phyloP scores from a whole-genome alignment of 2,797 vertebrate genomes.

The Sebastes miniatus region DNA sequence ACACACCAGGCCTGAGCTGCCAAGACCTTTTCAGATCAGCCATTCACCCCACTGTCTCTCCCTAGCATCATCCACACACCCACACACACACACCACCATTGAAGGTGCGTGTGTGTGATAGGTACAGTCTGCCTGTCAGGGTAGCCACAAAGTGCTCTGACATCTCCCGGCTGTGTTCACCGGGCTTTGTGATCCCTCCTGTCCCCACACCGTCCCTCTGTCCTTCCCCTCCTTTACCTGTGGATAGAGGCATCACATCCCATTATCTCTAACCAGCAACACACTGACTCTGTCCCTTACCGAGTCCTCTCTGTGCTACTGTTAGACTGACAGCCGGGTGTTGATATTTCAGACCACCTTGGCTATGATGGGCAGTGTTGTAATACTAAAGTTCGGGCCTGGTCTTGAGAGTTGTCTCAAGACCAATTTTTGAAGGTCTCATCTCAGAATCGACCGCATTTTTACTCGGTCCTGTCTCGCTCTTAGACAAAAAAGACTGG shows the following conservation, averaged over 20 bases:
- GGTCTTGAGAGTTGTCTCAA: neutral
- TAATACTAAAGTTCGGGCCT: neutral
- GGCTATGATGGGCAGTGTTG: neutral
- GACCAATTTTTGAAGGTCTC: neutral
- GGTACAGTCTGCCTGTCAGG: slow-evolving; percentile 52
- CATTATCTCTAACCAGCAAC: slow-evolving; percentile 55
- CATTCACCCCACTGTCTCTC: neutral
- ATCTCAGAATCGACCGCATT: neutral
- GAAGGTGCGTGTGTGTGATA: slow-evolving; percentile 19
- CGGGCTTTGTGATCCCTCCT: slow-evolving; percentile 17
- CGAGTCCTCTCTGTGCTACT: neutral
- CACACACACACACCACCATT: slow-evolving; percentile 2
- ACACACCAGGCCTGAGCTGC: slow-evolving; percentile 47
- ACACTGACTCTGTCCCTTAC: neutral
- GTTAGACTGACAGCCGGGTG: neutral
- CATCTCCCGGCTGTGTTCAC: slow-evolving; percentile 43
- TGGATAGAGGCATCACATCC: slow-evolving; percentile 62
- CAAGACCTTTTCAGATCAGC: slow-evolving; percentile 56
- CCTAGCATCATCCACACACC: neutral
- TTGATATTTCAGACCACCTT: neutral
- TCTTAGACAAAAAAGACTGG: too few species aligned
- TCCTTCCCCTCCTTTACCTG: slow-evolving; percentile 26
- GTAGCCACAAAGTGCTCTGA: slow-evolving; percentile 35
- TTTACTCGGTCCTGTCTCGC: too few species aligned
- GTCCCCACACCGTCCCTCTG: neutral